A percentile compares a stretch with the other conserved stretches of the same genome.
Evolutionary conservation across 2,888 invertebrate species (phyloP).

Genomic region (Sepiola atlantica): DNA sequence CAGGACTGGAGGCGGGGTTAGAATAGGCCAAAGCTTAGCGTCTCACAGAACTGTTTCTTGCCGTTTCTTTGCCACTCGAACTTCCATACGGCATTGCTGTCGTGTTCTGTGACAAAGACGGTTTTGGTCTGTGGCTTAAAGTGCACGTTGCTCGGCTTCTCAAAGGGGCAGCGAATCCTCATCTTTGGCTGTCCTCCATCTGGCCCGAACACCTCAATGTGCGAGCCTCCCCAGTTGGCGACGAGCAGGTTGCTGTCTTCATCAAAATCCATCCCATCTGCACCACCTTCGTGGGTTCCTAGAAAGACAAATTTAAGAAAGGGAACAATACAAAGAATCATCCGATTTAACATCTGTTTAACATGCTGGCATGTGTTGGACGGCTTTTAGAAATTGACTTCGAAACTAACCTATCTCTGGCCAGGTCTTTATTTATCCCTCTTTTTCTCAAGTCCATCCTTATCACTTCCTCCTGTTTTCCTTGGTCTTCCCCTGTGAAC

Average conservation of each 20-base stretch:
- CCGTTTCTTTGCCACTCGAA: conserved; percentile 69
- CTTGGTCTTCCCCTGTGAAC: no score
- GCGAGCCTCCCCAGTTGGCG: conserved; percentile 68
- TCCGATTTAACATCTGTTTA: not conserved
- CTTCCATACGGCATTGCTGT: conserved; percentile 67
- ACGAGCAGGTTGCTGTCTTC: conserved; percentile 67
- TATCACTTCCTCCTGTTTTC: no score
- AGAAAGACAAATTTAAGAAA: not conserved
- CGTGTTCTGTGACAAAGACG: conserved; percentile 70
- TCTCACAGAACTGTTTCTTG: conserved; percentile 68
- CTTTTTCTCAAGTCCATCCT: no score
- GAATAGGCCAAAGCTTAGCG: not conserved
- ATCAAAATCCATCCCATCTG: conserved; percentile 73
- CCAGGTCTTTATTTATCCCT: no score
- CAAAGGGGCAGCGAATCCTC: conserved; percentile 68
- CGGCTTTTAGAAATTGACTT: no score
- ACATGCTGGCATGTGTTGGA: not conserved
- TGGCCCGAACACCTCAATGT: conserved; percentile 69
- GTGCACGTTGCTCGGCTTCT: conserved; percentile 67
- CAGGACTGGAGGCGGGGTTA: not conserved
- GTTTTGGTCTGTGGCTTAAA: conserved; percentile 64
- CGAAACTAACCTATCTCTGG: not conserved
- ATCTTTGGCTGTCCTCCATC: conserved; percentile 63
- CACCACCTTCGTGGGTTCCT: conserved; percentile 68
- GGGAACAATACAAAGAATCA: not conserved